phyloP scores from a whole-genome alignment of 2,113 vertebrate species.

The Penelope pileata region DNA sequence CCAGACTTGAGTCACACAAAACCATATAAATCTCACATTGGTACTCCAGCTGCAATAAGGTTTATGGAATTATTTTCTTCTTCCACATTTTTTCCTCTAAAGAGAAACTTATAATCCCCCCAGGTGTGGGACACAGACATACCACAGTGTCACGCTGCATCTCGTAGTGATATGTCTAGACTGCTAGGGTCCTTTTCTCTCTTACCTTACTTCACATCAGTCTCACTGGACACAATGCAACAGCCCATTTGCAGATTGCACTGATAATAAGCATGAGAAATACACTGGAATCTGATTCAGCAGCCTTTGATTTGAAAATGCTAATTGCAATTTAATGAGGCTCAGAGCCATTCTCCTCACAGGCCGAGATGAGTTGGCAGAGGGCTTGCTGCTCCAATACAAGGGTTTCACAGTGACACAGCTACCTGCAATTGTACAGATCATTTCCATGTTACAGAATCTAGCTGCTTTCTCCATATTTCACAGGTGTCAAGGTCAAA shows the following conservation, averaged over 20 bases:
- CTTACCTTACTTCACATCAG: neutral
- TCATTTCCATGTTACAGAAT: neutral
- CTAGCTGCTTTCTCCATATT: neutral
- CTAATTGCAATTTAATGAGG: constrained; percentile 5
- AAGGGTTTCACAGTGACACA: neutral
- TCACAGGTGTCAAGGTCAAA: neutral
- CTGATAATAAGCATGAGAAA: neutral
- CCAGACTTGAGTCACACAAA: neutral
- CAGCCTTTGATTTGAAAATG: neutral
- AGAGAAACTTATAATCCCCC: neutral
- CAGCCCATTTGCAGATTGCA: neutral
- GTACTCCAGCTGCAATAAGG: neutral
- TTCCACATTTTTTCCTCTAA: neutral
- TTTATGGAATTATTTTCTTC: neutral
- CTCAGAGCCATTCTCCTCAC: neutral
- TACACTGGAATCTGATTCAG: neutral
- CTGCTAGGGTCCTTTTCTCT: neutral
- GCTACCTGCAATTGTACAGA: neutral
- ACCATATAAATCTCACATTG: neutral
- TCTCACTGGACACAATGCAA: neutral
- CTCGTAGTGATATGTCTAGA: neutral
- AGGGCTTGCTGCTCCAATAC: neutral
- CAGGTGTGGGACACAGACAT: neutral
- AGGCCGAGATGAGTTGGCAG: neutral
- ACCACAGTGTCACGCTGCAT: neutral